Evolutionary conservation across 2,888 invertebrate genomes (phyloP), one percentile per base, ranked within the genome.

Genomic region (Perizoma flavofasciatum): DNA sequence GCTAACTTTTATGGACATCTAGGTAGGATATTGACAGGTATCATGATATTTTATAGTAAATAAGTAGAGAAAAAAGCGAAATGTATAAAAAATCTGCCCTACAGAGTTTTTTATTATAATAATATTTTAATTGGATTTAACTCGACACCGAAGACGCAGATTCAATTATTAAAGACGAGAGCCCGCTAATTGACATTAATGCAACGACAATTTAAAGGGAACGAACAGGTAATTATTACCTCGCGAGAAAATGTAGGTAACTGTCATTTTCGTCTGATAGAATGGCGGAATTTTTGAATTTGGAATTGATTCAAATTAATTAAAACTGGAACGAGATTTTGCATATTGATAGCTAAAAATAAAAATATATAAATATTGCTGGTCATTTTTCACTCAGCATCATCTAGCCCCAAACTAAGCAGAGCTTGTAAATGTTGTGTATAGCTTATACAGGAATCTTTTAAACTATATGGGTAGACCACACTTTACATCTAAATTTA

Each of bases 141-240:
- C 79, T 75, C 69, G 69, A 70, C 76, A 70, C 64, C 67, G 76
- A 76, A 75, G 73, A 74, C 74, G 71, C 70, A 77, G 75, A 81
- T 82, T 82, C 77, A 82, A 81, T 82, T 83, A 82, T 82, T 77
- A 75, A 77, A 77, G 77, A 75, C 77, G 77, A 75, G 78, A 75
- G 65, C 68, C 66, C 67, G 73, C 73, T 82, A 81, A 82, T 82
- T 82, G 81, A 78, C 76, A 81, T 78, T 77, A 81, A 78, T 78
- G 75, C 76, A 76, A 60, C 61, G 63, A 71, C 71, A 70, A 68
- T 75, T 72, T 74, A 66, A 57, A 61, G 54, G 58, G 62, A 62
- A 59, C 46, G 54, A 62, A 61, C 62, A 63, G 64, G 67, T 65
- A 59, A 69, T 65, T 62, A 22, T 22, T 2, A 65, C 50, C 59